Evolutionary conservation across 2,888 invertebrate species (phyloP).

Genomic region (Melinaea marsaeus): DNA sequence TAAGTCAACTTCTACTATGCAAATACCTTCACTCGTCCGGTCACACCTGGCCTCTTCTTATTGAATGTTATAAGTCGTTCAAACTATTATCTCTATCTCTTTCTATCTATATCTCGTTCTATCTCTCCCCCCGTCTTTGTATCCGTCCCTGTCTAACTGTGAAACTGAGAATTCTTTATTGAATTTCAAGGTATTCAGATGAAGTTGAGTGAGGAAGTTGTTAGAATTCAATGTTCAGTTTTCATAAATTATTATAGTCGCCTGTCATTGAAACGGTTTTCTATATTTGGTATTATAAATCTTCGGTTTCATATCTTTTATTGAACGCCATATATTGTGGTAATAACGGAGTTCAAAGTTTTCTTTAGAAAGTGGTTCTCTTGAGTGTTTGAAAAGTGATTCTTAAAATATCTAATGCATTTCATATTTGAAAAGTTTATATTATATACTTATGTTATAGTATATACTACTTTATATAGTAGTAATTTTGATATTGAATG

Average conservation of each 20-base stretch:
- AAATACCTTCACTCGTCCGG: conserved; percentile 65
- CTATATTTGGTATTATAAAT: conserved; percentile 25
- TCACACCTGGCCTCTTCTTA: conserved; percentile 71
- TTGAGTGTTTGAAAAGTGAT: too few relatives aligned
- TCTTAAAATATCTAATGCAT: too few relatives aligned
- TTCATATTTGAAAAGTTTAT: too few relatives aligned
- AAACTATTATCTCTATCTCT: conserved; percentile 45
- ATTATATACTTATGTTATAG: too few relatives aligned
- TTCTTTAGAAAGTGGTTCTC: conserved; percentile 10
- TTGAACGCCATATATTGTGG: conserved; percentile 17
- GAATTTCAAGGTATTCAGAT: conserved; percentile 39
- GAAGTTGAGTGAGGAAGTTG: conserved; percentile 29
- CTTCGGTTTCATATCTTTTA: conserved; percentile 22
- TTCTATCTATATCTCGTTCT: conserved; percentile 45
- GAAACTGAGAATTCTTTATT: conserved; percentile 43
- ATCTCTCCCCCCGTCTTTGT: conserved; percentile 15
- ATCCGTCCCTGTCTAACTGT: conserved; percentile 20
- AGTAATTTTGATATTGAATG: too few relatives aligned
- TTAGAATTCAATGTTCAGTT: conserved; percentile 27
- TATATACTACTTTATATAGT: too few relatives aligned
- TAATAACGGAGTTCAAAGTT: conserved; percentile 5
- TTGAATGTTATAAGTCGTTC: conserved; percentile 76
- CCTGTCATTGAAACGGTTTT: conserved; percentile 25
- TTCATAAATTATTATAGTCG: conserved; percentile 28
- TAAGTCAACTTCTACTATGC: conserved; percentile 46